These are phyloP conservation scores for Nomada fucata DNA, from an alignment of 2,888 invertebrate species.

Conservation along the genomic window DNA sequence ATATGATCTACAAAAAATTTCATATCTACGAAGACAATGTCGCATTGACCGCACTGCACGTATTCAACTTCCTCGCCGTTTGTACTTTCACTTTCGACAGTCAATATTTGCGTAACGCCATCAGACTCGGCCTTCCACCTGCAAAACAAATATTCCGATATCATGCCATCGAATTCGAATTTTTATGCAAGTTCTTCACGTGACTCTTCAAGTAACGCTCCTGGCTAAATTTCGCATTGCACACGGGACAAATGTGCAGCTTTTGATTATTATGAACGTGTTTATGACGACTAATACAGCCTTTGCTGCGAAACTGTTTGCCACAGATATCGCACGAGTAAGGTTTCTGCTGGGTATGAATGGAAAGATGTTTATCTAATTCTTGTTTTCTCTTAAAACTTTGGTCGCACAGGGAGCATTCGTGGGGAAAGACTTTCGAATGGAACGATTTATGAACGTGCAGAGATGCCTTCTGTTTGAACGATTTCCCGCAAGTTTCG, in stretches of 20 bases:
- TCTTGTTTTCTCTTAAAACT: conserved; percentile 85
- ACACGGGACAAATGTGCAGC: conserved; percentile 80
- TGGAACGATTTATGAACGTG: conserved; percentile 82
- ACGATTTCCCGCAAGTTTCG: conserved; percentile 84
- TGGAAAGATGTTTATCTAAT: conserved; percentile 83
- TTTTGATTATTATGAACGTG: conserved; percentile 83
- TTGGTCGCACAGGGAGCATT: conserved; percentile 77
- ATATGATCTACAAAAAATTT: conserved; percentile 63
- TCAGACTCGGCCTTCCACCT: conserved; percentile 61
- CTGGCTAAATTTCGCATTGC: conserved; percentile 82
- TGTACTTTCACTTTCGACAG: conserved; percentile 38
- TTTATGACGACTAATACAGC: conserved; percentile 85
- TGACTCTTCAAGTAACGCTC: conserved; percentile 85
- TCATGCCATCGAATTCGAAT: conserved; percentile 42
- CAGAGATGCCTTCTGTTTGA: conserved; percentile 84
- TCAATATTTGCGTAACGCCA: conserved; percentile 28
- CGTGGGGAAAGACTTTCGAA: conserved; percentile 46
- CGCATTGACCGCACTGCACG: conserved; percentile 64
- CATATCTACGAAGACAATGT: conserved; percentile 54
- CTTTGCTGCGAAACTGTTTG: conserved; percentile 84
- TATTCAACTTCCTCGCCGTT: conserved; percentile 56
- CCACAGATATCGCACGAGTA: conserved; percentile 85
- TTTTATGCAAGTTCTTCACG: conserved; percentile 64
- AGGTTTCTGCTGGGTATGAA: conserved; percentile 83
- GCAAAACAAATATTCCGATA: conserved; percentile 70